These are phyloP conservation scores for Boulengeromyrus knoepffleri DNA, from an alignment of 2,113 vertebrate genomes.

Conservation along the genomic window DNA sequence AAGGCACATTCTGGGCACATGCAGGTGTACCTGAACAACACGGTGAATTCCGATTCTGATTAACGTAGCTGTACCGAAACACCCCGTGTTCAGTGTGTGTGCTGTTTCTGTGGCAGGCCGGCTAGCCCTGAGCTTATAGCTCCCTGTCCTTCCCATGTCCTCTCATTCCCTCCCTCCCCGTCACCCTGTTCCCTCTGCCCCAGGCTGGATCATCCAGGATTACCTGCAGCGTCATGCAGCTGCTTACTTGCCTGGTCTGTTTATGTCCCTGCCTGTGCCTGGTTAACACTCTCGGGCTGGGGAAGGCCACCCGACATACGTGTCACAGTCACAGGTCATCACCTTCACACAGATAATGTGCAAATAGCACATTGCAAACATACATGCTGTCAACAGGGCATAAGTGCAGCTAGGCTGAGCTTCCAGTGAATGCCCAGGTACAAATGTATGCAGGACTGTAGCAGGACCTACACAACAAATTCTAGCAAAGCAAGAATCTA, in stretches of 20 bases:
- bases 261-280: constrained; percentile 26
- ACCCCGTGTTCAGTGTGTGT: not conserved
- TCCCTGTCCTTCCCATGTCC: constrained; percentile 24
- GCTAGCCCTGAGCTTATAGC: not conserved
- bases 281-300: not conserved
- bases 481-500: not conserved
- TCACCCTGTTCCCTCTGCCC: constrained; percentile 19
- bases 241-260: constrained; percentile 43
- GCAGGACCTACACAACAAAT: not conserved
- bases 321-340: not conserved
- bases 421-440: not conserved
- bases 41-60: not conserved
- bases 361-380: not conserved
- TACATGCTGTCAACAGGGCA: not conserved
- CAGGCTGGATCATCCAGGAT: constrained; percentile 59
- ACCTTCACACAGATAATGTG: not conserved
- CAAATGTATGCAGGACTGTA: not conserved
- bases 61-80: not conserved
- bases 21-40: not conserved
- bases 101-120: not conserved
- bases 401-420: not conserved
- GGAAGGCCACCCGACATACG: not conserved
- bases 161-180: constrained; percentile 22
- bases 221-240: constrained; percentile 52
- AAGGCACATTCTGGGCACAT: not conserved